Conservation (phyloP, 2,113 vertebrate species). For the Rhynchomys soricoides region DNA sequence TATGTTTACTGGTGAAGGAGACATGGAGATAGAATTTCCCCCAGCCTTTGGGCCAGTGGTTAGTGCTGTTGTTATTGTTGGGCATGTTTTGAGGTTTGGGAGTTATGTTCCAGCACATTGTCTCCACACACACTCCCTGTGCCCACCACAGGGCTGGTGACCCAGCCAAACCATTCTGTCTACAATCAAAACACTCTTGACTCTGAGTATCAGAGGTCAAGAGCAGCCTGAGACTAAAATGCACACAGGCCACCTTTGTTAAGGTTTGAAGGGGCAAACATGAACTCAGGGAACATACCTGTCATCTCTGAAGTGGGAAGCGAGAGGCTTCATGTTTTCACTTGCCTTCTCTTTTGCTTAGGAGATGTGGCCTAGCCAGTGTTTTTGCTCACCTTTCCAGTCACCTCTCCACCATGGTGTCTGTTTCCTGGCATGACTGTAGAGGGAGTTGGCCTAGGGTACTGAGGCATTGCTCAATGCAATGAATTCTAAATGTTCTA, state of each 20-base stretch:
- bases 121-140: slow-evolving; percentile 39
- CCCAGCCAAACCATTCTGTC: slow-evolving; percentile 74
- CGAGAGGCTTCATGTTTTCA: neutral
- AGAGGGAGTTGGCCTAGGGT: slow-evolving; percentile 40
- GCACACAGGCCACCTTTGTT: neutral
- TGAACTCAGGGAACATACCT: neutral
- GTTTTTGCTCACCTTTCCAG: slow-evolving; percentile 67
- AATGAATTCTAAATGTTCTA: slow-evolving; percentile 56
- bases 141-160: slow-evolving; percentile 75
- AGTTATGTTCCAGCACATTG: slow-evolving; percentile 77
- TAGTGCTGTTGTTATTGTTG: slow-evolving; percentile 87
- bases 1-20: slow-evolving; percentile 83
- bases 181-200: slow-evolving; percentile 75
- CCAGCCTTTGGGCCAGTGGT: slow-evolving; percentile 80
- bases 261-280: neutral
- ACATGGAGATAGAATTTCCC: slow-evolving; percentile 83
- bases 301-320: neutral
- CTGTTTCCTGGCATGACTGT: slow-evolving; percentile 24
- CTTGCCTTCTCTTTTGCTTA: slow-evolving; percentile 19
- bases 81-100: slow-evolving; percentile 79
- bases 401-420: slow-evolving; percentile 40
- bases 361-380: neutral
- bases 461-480: slow-evolving; percentile 62
- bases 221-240: slow-evolving; percentile 6
- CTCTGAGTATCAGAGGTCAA: slow-evolving; percentile 64